Percentiles rank a stretch among this genome's conserved stretches.
phyloP scores from a whole-genome alignment of 2,113 vertebrate genomes.

The Podarcis raffonei region DNA sequence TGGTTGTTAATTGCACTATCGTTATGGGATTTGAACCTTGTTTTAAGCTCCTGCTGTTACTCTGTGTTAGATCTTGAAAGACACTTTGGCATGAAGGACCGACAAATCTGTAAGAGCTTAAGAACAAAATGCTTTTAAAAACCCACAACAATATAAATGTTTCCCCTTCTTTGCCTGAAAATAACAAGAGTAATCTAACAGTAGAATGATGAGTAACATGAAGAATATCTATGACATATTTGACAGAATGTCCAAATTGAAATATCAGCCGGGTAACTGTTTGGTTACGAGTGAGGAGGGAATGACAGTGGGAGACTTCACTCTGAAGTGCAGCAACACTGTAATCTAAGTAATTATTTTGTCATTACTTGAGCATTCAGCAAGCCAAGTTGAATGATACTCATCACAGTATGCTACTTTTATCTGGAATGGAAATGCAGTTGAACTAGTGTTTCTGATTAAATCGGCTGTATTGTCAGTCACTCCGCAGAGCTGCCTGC shows the following conservation, averaged over 20 bases:
- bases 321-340: neutral
- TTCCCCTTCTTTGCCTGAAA: neutral
- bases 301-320: neutral
- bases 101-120: slow-evolving; percentile 15
- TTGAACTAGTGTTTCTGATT: neutral
- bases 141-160: neutral
- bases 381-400: neutral
- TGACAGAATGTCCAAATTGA: neutral
- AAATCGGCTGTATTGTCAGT: neutral
- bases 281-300: neutral
- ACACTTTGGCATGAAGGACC: neutral
- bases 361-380: too few relatives aligned
- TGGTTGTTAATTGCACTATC: slow-evolving; percentile 25
- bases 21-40: slow-evolving; percentile 32
- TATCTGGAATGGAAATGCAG: neutral
- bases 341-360: neutral
- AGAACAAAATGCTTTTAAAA: slow-evolving; percentile 24
- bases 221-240: neutral
- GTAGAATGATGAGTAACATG: neutral
- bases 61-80: slow-evolving; percentile 11
- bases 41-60: slow-evolving; percentile 34
- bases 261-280: neutral
- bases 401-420: neutral
- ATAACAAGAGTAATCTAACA: neutral
- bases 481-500: too few relatives aligned